phyloP scores from a whole-genome alignment of 2,797 vertebrate genomes.

The Alfaro cultratus region DNA sequence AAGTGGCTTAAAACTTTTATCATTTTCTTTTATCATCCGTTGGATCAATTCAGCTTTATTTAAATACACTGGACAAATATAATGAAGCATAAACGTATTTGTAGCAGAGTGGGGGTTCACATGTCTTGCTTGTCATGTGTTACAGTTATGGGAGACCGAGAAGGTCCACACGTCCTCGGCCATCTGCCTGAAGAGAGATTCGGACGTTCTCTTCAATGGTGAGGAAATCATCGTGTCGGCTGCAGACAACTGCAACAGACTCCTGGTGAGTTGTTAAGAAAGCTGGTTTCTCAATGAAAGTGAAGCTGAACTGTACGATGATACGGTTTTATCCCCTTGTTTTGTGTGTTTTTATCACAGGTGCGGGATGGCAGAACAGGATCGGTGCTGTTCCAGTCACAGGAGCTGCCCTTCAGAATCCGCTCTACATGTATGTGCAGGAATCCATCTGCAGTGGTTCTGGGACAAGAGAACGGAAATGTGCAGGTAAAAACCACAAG shows the following conservation, averaged over 20 bases:
- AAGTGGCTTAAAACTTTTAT: neutral
- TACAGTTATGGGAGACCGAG: conserved; percentile 92
- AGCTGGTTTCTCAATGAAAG: neutral
- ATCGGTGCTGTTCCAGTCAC: conserved; percentile 81
- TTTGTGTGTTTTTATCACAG: conserved; percentile 68
- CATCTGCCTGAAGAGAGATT: conserved; percentile 88
- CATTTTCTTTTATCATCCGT: neutral
- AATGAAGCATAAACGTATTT: neutral
- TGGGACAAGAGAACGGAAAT: conserved; percentile 85
- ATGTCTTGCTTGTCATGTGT: conserved; percentile 24
- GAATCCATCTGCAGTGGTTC: conserved; percentile 75
- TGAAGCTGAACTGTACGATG: neutral
- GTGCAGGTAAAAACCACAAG: conserved; percentile 77
- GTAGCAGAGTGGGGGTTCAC: neutral
- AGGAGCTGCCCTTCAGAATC: conserved; percentile 81
- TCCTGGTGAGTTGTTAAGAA: conserved; percentile 82
- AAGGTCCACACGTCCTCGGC: conserved; percentile 91
- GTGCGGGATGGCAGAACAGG: conserved; percentile 85
- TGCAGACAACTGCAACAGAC: conserved; percentile 86
- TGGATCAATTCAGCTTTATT: neutral
- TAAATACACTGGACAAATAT: neutral
- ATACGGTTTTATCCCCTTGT: neutral
- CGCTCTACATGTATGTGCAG: conserved; percentile 86
- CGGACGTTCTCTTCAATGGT: conserved; percentile 85
- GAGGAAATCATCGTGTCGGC: conserved; percentile 84